A percentile compares a stretch with the other conserved stretches of the same genome.
phyloP scores from a whole-genome alignment of 30 jellyfish, hydroid and myxozoan species.

The Cassiopea xamachana region DNA sequence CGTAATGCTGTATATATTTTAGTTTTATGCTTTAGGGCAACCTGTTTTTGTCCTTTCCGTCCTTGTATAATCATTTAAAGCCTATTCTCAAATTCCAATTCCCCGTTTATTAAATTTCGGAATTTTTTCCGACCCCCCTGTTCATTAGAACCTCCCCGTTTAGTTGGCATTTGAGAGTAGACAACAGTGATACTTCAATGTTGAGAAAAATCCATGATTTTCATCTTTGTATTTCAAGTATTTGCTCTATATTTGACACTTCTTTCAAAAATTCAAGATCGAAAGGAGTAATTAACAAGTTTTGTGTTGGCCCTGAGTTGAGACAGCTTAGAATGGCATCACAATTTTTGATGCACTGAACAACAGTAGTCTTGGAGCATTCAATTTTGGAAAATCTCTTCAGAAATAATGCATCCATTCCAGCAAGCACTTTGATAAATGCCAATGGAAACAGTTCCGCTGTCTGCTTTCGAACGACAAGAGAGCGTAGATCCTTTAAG shows the following conservation, averaged over 20 bases:
- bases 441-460: constrained; percentile 26
- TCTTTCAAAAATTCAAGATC: constrained; percentile 38
- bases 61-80: too few relatives aligned
- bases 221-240: not conserved
- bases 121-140: too few relatives aligned
- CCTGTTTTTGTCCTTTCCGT: too few relatives aligned
- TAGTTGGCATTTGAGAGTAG: too few relatives aligned
- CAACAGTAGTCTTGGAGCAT: not conserved
- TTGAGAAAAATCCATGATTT: too few relatives aligned
- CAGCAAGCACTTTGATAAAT: constrained; percentile 14
- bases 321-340: not conserved
- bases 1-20: too few relatives aligned
- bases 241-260: not conserved
- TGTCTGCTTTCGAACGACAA: not conserved
- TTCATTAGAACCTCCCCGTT: too few relatives aligned
- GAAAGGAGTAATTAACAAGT: constrained; percentile 4
- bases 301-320: not conserved
- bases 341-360: not conserved
- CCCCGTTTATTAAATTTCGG: too few relatives aligned
- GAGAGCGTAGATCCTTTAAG: constrained; percentile 6
- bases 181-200: too few relatives aligned
- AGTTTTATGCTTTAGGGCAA: too few relatives aligned
- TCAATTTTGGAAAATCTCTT: constrained; percentile 2
- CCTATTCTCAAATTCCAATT: too few relatives aligned
- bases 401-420: constrained; percentile 54